Conservation (phyloP, 2,797 vertebrate species). For the Adrianichthys oophorus region DNA sequence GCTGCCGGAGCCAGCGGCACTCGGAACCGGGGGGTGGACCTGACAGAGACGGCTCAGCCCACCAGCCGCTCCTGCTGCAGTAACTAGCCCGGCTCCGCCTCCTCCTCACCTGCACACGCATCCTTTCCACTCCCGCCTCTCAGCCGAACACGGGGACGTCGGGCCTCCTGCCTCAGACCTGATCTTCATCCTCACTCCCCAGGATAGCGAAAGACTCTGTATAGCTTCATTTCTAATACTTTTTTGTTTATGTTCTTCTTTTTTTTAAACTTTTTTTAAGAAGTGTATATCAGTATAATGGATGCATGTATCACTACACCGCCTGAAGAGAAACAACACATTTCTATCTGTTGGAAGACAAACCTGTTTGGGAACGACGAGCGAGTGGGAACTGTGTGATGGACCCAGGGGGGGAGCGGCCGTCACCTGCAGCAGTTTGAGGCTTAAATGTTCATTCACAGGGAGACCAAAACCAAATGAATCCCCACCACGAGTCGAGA, state of each 20-base stretch:
- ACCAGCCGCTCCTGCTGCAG: constrained; percentile 93
- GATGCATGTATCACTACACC: constrained; percentile 94
- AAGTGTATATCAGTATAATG: constrained; percentile 81
- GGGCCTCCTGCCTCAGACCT: constrained; percentile 62
- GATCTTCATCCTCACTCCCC: constrained; percentile 83
- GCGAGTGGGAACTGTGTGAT: constrained; percentile 21
- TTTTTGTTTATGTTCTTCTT: constrained; percentile 75
- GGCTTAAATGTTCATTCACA: too few relatives aligned
- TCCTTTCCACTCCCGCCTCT: constrained; percentile 62
- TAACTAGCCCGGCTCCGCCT: constrained; percentile 82
- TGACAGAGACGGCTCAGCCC: constrained; percentile 92
- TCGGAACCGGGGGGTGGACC: constrained; percentile 93
- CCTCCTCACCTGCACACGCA: constrained; percentile 9
- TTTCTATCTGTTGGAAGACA: constrained; percentile 69
- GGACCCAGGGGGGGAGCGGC: too few relatives aligned
- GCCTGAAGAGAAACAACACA: constrained; percentile 67
- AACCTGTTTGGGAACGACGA: constrained; percentile 43
- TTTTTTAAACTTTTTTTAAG: constrained; percentile 80
- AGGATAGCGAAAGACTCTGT: constrained; percentile 90
- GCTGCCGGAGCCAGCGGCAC: constrained; percentile 81
- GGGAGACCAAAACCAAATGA: too few relatives aligned
- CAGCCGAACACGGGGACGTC: constrained; percentile 84
- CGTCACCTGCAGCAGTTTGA: too few relatives aligned
- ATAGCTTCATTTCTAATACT: constrained; percentile 94
- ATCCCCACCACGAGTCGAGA: too few relatives aligned